Percentiles rank a stretch among this genome's conserved stretches.
These are phyloP conservation scores for Rhogogaster chlorosoma DNA, from an alignment of 2,888 invertebrate genomes.

Conservation along the genomic window DNA sequence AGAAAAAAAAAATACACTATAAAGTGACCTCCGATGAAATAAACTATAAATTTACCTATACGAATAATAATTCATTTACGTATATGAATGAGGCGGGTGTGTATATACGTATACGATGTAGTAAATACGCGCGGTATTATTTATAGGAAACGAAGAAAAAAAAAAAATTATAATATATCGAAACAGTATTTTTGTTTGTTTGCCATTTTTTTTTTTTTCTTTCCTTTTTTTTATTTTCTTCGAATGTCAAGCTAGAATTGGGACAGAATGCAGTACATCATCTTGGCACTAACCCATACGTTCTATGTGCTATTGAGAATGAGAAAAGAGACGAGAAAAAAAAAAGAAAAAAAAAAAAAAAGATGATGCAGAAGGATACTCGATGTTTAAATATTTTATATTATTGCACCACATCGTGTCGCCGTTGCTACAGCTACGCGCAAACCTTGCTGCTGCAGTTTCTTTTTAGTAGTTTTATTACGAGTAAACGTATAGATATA, in stretches of 20 bases:
- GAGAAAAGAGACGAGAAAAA: neutral
- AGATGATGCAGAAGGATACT: neutral
- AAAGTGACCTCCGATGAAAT: too few relatives aligned
- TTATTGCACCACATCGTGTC: neutral
- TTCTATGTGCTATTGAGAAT: neutral
- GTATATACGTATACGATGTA: neutral
- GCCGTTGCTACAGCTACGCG: neutral
- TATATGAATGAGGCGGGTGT: neutral
- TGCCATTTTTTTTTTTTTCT: too few relatives aligned
- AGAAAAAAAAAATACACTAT: too few relatives aligned
- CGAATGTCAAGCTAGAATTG: too few relatives aligned
- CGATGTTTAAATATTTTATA: neutral
- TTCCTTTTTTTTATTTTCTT: too few relatives aligned
- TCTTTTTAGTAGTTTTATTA: neutral
- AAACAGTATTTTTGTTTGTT: too few relatives aligned
- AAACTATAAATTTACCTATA: too few relatives aligned
- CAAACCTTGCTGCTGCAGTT: neutral
- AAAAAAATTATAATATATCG: too few relatives aligned
- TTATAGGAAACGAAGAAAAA: too few relatives aligned
- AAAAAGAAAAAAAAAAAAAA: neutral
- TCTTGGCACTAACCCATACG: too few relatives aligned
- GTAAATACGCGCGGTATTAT: neutral
- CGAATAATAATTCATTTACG: too few relatives aligned
- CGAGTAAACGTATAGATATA: neutral
- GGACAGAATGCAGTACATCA: too few relatives aligned